Evolutionary conservation across 2,797 vertebrate genomes (phyloP).

Genomic region (Dendrocincla tyrannina): DNA sequence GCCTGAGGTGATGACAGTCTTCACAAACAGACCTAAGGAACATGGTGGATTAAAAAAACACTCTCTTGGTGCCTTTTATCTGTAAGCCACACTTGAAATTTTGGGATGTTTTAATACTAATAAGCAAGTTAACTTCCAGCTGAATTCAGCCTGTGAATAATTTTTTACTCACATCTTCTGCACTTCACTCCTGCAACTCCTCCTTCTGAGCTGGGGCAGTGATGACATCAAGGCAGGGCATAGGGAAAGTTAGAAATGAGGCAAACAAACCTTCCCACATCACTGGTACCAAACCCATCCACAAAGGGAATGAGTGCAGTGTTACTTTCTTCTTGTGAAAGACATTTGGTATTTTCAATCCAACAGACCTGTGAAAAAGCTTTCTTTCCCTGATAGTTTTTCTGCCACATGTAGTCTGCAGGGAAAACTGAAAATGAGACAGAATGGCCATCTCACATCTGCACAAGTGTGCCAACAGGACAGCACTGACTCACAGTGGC

Average conservation of each 20-base stretch:
- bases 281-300: neutral
- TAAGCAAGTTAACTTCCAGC: neutral
- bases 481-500: fast-evolving
- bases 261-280: neutral
- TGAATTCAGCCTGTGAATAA: neutral
- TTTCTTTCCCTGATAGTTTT: neutral
- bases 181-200: neutral
- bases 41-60: fast-evolving
- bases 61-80: neutral
- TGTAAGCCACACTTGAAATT: neutral
- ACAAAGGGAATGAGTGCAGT: neutral
- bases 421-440: neutral
- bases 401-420: neutral
- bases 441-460: fast-evolving
- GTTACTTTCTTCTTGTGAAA: neutral
- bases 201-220: neutral
- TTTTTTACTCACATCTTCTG: neutral
- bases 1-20: neutral
- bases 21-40: neutral
- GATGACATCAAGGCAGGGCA: neutral
- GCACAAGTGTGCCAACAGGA: neutral
- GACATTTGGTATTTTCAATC: neutral
- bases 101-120: neutral
- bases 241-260: neutral
- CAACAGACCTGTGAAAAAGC: neutral